Conservation (phyloP, 2,888 invertebrate genomes). For the Polydesmus complanatus region DNA sequence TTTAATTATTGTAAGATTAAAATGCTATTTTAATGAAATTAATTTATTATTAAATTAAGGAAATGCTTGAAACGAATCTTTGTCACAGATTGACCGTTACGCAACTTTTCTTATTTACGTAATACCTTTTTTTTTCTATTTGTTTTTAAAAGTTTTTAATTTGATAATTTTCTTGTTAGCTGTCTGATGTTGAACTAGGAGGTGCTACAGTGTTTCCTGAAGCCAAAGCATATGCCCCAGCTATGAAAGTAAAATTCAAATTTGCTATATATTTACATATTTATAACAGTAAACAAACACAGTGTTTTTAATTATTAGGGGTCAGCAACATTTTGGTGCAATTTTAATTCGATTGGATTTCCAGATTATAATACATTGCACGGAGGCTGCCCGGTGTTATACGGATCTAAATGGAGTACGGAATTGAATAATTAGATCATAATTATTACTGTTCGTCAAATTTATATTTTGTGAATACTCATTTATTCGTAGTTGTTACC, state of each 20-base stretch:
- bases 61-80: background rate
- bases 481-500: conserved; percentile 3
- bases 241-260: background rate
- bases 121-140: too few relatives aligned
- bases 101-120: conserved; percentile 3
- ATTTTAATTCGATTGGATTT: background rate
- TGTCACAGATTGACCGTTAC: background rate
- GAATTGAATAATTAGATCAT: too few relatives aligned
- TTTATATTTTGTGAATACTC: background rate
- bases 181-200: conserved; percentile 4
- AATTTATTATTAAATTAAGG: background rate
- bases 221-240: background rate
- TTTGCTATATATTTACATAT: background rate
- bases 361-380: background rate
- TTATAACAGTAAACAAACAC: background rate
- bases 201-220: background rate
- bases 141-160: background rate
- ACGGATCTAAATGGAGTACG: conserved; percentile 10
- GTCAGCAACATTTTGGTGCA: conserved; percentile 9
- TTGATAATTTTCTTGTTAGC: background rate
- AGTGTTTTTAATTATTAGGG: background rate
- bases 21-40: too few relatives aligned
- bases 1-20: too few relatives aligned
- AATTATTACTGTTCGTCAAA: background rate
- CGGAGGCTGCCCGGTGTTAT: conserved; percentile 5